Conservation (phyloP, 2,888 invertebrate species). For the Torymus aiolomorphi region DNA sequence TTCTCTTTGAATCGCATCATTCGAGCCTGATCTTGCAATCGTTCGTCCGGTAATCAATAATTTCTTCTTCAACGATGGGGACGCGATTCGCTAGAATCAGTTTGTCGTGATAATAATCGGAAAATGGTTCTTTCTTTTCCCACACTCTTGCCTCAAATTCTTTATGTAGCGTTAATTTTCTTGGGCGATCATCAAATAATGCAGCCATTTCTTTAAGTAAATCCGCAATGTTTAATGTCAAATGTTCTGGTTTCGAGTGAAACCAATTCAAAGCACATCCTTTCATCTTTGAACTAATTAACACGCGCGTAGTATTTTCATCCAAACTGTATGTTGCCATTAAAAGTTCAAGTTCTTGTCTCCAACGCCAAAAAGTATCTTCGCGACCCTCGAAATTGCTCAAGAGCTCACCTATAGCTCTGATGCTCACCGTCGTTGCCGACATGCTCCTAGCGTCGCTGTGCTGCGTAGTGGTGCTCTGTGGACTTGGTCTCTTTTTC, state of each 20-base stretch:
- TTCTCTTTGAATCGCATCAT: constrained; percentile 51
- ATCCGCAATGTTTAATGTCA: constrained; percentile 37
- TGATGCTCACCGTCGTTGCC: too few relatives aligned
- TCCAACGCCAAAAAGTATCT: too few relatives aligned
- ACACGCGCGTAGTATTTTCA: constrained; percentile 20
- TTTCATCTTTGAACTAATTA: constrained; percentile 55
- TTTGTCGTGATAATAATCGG: constrained; percentile 59
- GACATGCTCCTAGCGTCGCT: too few relatives aligned
- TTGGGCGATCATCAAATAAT: constrained; percentile 57
- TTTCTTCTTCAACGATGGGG: constrained; percentile 54
- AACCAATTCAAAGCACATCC: constrained; percentile 54
- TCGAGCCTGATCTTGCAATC: constrained; percentile 58
- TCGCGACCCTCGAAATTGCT: too few relatives aligned
- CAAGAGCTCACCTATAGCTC: too few relatives aligned
- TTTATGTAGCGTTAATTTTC: constrained; percentile 48
- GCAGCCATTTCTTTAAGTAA: constrained; percentile 54
- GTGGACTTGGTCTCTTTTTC: too few relatives aligned
- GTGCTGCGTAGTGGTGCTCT: too few relatives aligned
- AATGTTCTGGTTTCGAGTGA: constrained; percentile 52
- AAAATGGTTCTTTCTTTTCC: constrained; percentile 54
- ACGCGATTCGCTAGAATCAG: constrained; percentile 57
- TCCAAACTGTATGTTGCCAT: neutral
- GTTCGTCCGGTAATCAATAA: constrained; percentile 57
- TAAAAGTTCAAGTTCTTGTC: too few relatives aligned
- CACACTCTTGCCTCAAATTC: constrained; percentile 59